phyloP scores from a whole-genome alignment of 1,140 invertebrate species.

The Bombus waltoni region DNA sequence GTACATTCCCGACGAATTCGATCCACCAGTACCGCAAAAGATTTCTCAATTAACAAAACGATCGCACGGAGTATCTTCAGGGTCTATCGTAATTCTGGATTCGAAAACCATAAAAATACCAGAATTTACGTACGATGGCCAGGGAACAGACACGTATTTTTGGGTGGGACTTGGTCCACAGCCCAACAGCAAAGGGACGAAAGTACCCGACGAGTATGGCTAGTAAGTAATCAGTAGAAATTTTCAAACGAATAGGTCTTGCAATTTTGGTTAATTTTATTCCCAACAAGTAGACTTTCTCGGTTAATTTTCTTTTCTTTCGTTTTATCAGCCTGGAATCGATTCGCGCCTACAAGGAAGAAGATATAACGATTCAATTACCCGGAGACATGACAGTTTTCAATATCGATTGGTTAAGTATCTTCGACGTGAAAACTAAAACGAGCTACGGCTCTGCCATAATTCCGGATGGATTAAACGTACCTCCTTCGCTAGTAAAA shows the following conservation, averaged over 20 bases:
- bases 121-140: slow-evolving; percentile 90
- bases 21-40: slow-evolving; percentile 90
- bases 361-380: slow-evolving; percentile 90
- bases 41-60: slow-evolving; percentile 88
- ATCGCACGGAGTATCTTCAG: slow-evolving; percentile 88
- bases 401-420: slow-evolving; percentile 92
- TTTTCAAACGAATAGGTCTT: not conserved
- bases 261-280: not conserved
- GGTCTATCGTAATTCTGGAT: slow-evolving; percentile 89
- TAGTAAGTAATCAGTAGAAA: slow-evolving; percentile 87
- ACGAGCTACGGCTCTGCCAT: slow-evolving; percentile 90
- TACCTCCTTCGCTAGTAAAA: slow-evolving; percentile 91
- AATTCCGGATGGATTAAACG: slow-evolving; percentile 91
- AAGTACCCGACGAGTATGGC: slow-evolving; percentile 95
- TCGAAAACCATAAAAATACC: slow-evolving; percentile 91
- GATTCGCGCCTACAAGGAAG: slow-evolving; percentile 87
- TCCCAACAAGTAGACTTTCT: too few species aligned
- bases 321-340: slow-evolving; percentile 85
- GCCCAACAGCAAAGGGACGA: slow-evolving; percentile 90
- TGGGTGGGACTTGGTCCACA: slow-evolving; percentile 94
- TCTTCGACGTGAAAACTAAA: slow-evolving; percentile 89
- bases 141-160: slow-evolving; percentile 91
- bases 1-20: slow-evolving; percentile 95
- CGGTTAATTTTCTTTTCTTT: not conserved
- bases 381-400: slow-evolving; percentile 93